These are phyloP conservation scores for Priocnemis perturbator DNA, from an alignment of 2,888 invertebrate species.

Conservation along the genomic window DNA sequence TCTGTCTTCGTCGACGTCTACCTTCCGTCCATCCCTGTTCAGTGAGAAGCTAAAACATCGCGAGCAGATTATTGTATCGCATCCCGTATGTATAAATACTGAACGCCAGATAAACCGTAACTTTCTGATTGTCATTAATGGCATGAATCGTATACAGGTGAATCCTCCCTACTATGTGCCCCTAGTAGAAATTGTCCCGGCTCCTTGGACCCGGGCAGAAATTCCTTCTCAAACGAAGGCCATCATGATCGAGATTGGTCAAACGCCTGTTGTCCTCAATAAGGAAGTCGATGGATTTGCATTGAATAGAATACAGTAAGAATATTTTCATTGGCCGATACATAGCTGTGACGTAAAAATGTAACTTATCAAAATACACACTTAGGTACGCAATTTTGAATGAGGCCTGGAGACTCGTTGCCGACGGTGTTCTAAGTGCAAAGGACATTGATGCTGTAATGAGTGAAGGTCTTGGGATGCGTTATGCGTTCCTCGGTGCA, in stretches of 20 bases:
- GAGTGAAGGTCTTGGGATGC: constrained; percentile 94
- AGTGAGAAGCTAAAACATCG: constrained; percentile 87
- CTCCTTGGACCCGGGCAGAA: constrained; percentile 92
- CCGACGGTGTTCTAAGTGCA: constrained; percentile 89
- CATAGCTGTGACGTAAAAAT: background rate
- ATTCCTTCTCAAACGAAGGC: constrained; percentile 84
- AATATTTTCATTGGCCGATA: background rate
- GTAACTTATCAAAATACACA: too few relatives aligned
- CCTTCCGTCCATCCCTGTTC: constrained; percentile 91
- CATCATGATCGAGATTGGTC: constrained; percentile 92
- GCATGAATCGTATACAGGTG: constrained; percentile 76
- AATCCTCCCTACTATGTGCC: constrained; percentile 98
- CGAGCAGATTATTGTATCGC: constrained; percentile 86
- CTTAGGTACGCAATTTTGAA: constrained; percentile 92
- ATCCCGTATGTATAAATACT: constrained; percentile 81
- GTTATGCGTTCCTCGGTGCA: constrained; percentile 96
- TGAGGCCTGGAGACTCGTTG: constrained; percentile 93
- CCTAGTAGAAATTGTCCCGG: constrained; percentile 94
- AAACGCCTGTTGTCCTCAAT: constrained; percentile 90
- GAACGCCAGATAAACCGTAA: background rate
- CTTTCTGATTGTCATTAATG: constrained; percentile 7
- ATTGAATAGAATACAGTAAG: constrained; percentile 93
- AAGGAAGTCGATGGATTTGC: constrained; percentile 95
- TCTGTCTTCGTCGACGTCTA: constrained; percentile 95
- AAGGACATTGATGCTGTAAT: constrained; percentile 95